Percentiles rank a stretch among this genome's conserved stretches.
These are phyloP conservation scores for Heliconius sara DNA, from an alignment of 2,888 invertebrate species.

Conservation along the genomic window DNA sequence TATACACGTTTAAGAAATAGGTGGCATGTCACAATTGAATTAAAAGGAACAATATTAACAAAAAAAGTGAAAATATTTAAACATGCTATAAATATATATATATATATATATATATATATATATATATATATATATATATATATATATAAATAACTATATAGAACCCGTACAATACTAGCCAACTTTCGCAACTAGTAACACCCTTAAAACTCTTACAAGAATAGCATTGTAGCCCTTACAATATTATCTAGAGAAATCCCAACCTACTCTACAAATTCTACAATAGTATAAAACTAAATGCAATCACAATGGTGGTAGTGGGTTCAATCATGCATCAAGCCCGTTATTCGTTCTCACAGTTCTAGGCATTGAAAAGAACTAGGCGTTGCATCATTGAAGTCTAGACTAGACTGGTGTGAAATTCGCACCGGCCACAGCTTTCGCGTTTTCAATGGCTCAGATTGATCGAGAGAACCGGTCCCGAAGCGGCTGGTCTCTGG, in stretches of 20 bases:
- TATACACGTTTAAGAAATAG: neutral
- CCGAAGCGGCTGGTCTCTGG: constrained; percentile 52
- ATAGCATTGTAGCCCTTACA: constrained; percentile 14
- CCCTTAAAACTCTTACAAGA: constrained; percentile 21
- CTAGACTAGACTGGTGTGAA: constrained; percentile 81
- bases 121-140: no score
- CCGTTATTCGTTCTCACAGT: constrained; percentile 76
- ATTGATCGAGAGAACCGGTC: constrained; percentile 78
- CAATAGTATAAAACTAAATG: constrained; percentile 34
- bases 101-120: no score
- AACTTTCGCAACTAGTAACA: neutral
- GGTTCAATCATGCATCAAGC: constrained; percentile 60
- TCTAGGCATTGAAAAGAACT: constrained; percentile 63
- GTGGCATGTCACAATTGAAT: neutral
- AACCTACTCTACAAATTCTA: neutral
- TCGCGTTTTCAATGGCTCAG: constrained; percentile 75
- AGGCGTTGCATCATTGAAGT: constrained; percentile 69
- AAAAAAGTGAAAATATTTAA: neutral
- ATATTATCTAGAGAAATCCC: constrained; percentile 28
- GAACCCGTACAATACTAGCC: neutral
- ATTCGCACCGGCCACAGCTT: constrained; percentile 77
- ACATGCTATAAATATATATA: neutral
- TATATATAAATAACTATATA: neutral
- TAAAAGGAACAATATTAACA: constrained; percentile 1
- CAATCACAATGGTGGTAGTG: constrained; percentile 26